A percentile compares a stretch with the other conserved stretches of the same genome.
phyloP scores from a whole-genome alignment of 2,797 vertebrate species.

The Antrozous pallidus region DNA sequence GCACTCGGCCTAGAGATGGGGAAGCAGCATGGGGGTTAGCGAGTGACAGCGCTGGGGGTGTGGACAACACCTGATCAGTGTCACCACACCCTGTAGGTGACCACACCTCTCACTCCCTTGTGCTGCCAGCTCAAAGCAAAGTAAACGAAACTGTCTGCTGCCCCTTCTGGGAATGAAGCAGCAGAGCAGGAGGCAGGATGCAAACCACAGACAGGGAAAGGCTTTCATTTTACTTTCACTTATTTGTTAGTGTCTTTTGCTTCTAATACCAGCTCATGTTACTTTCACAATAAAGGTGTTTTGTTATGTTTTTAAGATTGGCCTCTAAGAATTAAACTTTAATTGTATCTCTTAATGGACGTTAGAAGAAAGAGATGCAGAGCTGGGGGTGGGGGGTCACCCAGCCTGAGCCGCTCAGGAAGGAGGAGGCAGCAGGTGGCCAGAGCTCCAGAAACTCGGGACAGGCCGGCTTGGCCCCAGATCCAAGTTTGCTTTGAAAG shows the following conservation, averaged over 20 bases:
- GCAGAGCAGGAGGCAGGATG: neutral
- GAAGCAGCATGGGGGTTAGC: neutral
- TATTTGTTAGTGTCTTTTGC: neutral
- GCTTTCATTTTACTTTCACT: neutral
- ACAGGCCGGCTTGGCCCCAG: neutral
- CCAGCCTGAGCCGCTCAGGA: neutral
- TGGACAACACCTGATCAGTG: neutral
- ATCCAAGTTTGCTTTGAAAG: neutral
- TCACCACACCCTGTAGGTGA: neutral
- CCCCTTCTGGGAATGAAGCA: neutral
- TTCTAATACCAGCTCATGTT: neutral
- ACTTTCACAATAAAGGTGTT: neutral
- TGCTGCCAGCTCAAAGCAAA: neutral
- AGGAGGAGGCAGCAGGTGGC: neutral
- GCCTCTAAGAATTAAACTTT: neutral
- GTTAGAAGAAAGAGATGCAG: neutral
- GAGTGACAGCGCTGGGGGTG: accelerated
- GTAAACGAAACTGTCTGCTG: neutral
- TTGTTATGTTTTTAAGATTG: neutral
- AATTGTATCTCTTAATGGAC: neutral
- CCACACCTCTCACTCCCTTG: neutral
- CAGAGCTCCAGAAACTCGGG: neutral
- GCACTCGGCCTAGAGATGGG: too few relatives aligned
- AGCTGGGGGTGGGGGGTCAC: neutral
- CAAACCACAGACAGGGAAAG: neutral